Percentiles rank a stretch among this genome's conserved stretches.
These are phyloP conservation scores for Lucilia sericata DNA, from an alignment of 1,140 invertebrate genomes.

Conservation along the genomic window DNA sequence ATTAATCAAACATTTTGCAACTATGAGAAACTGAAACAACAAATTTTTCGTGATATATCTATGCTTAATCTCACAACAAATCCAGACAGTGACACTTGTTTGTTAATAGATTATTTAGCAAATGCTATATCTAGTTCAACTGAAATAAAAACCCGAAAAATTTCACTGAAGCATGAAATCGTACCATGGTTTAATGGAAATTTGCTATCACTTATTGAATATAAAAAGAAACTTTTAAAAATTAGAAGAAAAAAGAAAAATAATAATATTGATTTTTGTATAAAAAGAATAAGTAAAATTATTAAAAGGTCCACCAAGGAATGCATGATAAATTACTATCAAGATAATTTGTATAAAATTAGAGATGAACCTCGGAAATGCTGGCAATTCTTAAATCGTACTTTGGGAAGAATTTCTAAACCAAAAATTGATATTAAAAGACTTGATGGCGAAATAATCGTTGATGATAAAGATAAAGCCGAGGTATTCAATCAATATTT, in stretches of 20 bases:
- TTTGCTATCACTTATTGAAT: too few species aligned
- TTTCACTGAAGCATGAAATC: too few species aligned
- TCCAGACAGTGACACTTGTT: neutral
- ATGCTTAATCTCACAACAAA: neutral
- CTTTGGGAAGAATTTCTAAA: neutral
- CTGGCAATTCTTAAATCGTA: neutral
- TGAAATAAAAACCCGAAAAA: neutral
- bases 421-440: too few species aligned
- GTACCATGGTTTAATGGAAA: too few species aligned
- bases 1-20: neutral
- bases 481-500: too few species aligned
- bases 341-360: neutral
- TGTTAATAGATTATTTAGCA: neutral
- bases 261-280: neutral
- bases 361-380: neutral
- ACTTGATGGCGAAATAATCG: too few species aligned
- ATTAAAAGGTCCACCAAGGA: neutral
- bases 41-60: neutral
- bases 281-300: neutral
- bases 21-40: neutral
- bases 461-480: too few species aligned
- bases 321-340: conserved; percentile 3
- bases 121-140: neutral
- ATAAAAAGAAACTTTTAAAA: neutral
- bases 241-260: neutral